Percentiles rank a stretch among this genome's conserved stretches.
phyloP scores from a whole-genome alignment of 2,888 invertebrate species.

The Zygogramma bicolorata region DNA sequence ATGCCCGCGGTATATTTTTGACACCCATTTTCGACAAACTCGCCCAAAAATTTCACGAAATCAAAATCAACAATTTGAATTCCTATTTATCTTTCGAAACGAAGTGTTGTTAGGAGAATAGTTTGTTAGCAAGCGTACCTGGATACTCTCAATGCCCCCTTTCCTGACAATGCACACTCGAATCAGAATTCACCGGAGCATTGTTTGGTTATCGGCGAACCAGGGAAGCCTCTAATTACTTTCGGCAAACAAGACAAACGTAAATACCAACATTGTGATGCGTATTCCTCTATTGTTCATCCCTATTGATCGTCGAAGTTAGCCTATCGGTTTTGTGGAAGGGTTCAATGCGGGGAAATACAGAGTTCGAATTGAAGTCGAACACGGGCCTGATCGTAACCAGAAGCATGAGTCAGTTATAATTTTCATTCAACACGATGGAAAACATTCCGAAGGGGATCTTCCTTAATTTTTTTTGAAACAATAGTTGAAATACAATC shows the following conservation, averaged over 20 bases:
- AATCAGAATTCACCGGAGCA: not conserved
- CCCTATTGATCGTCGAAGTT: not conserved
- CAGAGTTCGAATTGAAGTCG: too few relatives aligned
- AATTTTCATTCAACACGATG: too few relatives aligned
- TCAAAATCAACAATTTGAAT: too few relatives aligned
- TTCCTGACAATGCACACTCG: not conserved
- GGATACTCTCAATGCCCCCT: not conserved
- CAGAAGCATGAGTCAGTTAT: too few relatives aligned
- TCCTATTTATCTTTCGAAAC: not conserved
- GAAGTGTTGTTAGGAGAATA: not conserved
- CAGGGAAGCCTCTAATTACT: constrained; percentile 31
- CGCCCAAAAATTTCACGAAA: too few relatives aligned
- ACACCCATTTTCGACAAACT: too few relatives aligned
- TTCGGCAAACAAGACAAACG: constrained; percentile 25
- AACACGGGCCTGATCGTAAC: too few relatives aligned
- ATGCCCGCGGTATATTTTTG: too few relatives aligned
- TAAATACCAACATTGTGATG: constrained; percentile 16
- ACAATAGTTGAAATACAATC: too few relatives aligned
- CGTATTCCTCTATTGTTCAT: not conserved
- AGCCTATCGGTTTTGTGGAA: not conserved
- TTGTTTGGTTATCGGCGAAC: constrained; percentile 14
- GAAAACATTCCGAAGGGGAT: too few relatives aligned
- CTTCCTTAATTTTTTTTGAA: too few relatives aligned
- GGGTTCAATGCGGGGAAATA: not conserved
- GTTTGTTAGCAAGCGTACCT: too few relatives aligned